Evolutionary conservation across 2,888 invertebrate species (phyloP), one percentile per base, ranked within the genome.

Genomic region (Sarcophaga rosellei): DNA sequence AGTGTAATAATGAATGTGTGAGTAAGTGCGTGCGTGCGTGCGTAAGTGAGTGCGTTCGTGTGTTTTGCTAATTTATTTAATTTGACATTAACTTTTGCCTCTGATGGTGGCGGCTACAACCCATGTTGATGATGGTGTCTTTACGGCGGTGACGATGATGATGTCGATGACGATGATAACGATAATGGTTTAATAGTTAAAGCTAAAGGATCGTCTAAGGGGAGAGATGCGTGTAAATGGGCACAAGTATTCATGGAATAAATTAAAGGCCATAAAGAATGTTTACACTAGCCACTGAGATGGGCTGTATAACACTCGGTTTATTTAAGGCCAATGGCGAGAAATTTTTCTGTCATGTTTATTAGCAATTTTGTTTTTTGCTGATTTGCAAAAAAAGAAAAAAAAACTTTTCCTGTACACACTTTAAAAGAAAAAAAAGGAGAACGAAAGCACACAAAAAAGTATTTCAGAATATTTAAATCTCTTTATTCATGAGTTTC

Each of bases 51-150:
- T 66, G 53, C 74, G 75, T 83, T 66, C 80, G 80, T 83, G 83
- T 65, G 53, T 79, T 75, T 76, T 63, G 72, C 61, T 76, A 76
- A 86, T 86, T 82, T 82, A 83, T 86, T 76, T 80, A 82, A 82
- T 86, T 77, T 68, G 25, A 53, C 63, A 69, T 74, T 86, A 80
- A 77, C 76, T 76, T 83, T 77, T 73, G 76, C 73, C 83, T 62
- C 61, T 69, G 44, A 35, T 66, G 74, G 53, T 66, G 74, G 53
- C 63, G 57, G 62, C 21, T 44, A 15, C 21, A 47, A 61, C 1
- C 62, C 35, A 35, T 15, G 53, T 4, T 53, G 45, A 63, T 75
- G 57, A 70, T 81, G 17, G 25, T 53, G 17, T 53, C 75, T 73
- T 66, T 11, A 73, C 73, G 15, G 10, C 21, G 6, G 23, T 61